Base-by-base conservation (phyloP, 2,888 invertebrate species). In the Chironomus riparius region DNA sequence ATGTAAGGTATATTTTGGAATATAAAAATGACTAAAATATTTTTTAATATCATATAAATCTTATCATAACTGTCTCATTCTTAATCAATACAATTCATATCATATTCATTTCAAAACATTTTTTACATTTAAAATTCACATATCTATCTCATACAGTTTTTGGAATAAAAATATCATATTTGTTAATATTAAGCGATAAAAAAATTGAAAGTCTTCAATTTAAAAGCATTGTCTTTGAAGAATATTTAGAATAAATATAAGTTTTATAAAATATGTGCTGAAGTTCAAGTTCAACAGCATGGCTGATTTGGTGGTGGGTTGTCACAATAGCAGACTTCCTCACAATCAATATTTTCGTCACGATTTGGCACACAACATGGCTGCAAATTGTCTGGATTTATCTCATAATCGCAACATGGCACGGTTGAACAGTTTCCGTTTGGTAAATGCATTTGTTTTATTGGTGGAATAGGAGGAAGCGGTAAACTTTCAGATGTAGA, bases 401-500 rank as follows among this genome's bases (percentile, higher is more conserved):
- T 18, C 4, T 68, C 74, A 65, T 74, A 74, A 21, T 68, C 74
- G 21, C 74, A 74, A 13, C 68, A 74, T 24, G 65, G 74, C 28
- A 48, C n/a, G 12, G 65, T 74, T 7, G 68, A 68, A 18, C 62
- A 47, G 4, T 21, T 47, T 7, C 47, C 21, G 24, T 74, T 65
- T 3, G 28, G 12, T 3, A 74, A 48, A 22, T 68, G 74, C 47
- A 38, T 38, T 38, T 74, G 74, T 12, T 74, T 62, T 22, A 74
- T 74, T 47, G 74, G 74, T 21, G 74, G 74, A 28, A 74, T 68
- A 13, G 74, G 74, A 18, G 74, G 74, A 12, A 74, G 48, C 3
- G 74, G 74, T 10, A 74, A 12, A n/a, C 74, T 74, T 47, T 74
- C 74, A 18, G 65, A 68, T 13, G 74, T 74, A 13, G 74, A 74